Base-by-base conservation (phyloP, 2,797 vertebrate genomes). In the Phyllotis vaccarum region DNA sequence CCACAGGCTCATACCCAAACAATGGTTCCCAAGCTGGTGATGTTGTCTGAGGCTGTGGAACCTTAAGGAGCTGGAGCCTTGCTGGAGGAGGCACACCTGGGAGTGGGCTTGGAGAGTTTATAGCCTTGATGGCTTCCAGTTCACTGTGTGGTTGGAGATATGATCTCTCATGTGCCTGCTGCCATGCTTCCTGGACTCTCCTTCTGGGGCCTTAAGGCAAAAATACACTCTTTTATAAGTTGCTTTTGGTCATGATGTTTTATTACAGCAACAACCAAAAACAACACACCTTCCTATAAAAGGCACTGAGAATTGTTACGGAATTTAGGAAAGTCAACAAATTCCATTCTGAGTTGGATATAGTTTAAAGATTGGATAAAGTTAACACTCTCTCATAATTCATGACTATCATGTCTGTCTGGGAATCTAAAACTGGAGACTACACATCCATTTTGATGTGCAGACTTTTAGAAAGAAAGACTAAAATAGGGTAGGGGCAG, bases 281-380 rank as follows among this genome's bases (percentile, higher is more conserved):
- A 34, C 31, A n/a, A 14, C 34, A 49, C 60, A 24, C 31, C 60
- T 93, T 85, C 49, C 68, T 70, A 66, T 79, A 83, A 92, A 97
- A 70, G 93, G 58, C 49, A 70, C 66, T 90, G 85, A 72, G 52
- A 76, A 93, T 85, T 93, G 78, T 88, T 96, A 78, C 68, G 56
- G 78, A 95, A 79, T 70, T 89, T 74, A 91, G 49, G 37, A 21
- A 94, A 95, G 91, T 60, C 16, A 78, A 92, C 64, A 54, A 62
- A 54, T 60, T 95, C 37, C 37, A 86, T 62, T 46, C 58, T 86
- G 81, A 89, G 14, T 43, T 75, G 72, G 75, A 58, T 27, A 64
- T 9, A 60, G 14, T 46, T 86, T 78, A 49, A 94, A 90, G 43
- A 16, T 2, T 64, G 34, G 54, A 34, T 66, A 66, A 34, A 5